Evolutionary conservation across 2,888 invertebrate species (phyloP), one percentile per base, ranked within the genome.

Genomic region (Meta bourneti): DNA sequence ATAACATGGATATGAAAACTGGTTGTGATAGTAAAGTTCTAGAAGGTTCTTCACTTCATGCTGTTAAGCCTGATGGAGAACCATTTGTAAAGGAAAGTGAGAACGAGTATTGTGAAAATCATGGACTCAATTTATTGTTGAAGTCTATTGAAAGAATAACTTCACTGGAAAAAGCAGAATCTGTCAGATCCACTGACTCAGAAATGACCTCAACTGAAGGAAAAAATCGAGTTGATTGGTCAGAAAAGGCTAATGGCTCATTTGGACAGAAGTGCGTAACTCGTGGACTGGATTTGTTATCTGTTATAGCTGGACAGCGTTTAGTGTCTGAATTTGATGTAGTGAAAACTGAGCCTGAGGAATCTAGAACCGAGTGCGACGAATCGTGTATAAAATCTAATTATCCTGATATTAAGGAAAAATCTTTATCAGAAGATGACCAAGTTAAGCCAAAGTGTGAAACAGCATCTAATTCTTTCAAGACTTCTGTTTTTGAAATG

Each of bases 271-370:
- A 51, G 16, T 82, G 8, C 48, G 20, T 7, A 80, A 4, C n/a
- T 6, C 52, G 87, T 9, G 89, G 92, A 16, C 71, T 92, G 16
- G 86, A 86, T 71, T 70, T 92, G 52, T 54, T 92, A n/a, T 92
- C 88, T 48, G 85, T 72, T 6, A 87, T 92, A 75, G 92, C 89
- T 69, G 92, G 72, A 0, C 81, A 92, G 13, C 89, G 88, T n/a
- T 86, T 92, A n/a, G 86, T 88, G 52, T 75, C 87, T 13, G 92
- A 92, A 75, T 92, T 92, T 82, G 89, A 89, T 20, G 34, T 54
- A 16, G 19, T 51, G n/a, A 85, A 85, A 5, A 51, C n/a, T 13
- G 82, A 91, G 69, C 2, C 48, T 48, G 71, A 78, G 48, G 69
- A 84, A 8, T 48, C 69, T 19, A 9, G 20, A 52, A 51, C 86